Evolutionary conservation across 2,888 invertebrate species (phyloP), one percentile per base, ranked within the genome.

Genomic region (Meloe dianella): DNA sequence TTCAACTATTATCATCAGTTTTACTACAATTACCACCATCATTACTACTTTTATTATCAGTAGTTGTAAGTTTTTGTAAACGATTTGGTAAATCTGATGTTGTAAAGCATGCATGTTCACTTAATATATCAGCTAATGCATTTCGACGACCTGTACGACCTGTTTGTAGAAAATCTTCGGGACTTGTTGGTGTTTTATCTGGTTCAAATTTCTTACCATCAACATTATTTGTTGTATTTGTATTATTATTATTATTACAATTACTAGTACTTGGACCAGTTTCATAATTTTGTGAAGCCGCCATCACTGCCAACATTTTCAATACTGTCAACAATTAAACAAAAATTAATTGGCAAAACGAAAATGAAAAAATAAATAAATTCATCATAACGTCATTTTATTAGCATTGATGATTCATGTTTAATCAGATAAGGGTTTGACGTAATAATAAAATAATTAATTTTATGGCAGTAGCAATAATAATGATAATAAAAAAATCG

Each of bases 81-180:
- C 90, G 87, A 65, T 89, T 88, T 5, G 95, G 92, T 75, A 96
- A 86, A 81, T 93, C 93, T 9, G 92, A 91, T 2, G 92, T 92
- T 66, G 90, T 88, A 70, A 91, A 88, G 73, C 89, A 87, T 35
- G 91, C 89, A 77, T 91, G 90, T 77, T 90, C 89, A 61, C 92
- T 90, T 73, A 75, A 91, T 85, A 75, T 64, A 82, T 95, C 93
- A 1, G 94, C 92, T 86, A 96, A 86, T 59, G 96, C 96, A 85
- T 96, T 96, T 73, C 96, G 85, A 63, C 96, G 87, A 20, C 96
- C 96, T 35, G 95, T 94, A 71, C 96, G 88, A 4, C 95, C 95
- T 1, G 94, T 92, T 76, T 91, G 91, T 68, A 93, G 87, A 84
- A 96, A 96, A 81, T 95, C 93, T 67, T 84, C 77, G 56, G 74